These are phyloP conservation scores for Torymus auratus DNA, from an alignment of 2,888 invertebrate genomes.

Conservation along the genomic window DNA sequence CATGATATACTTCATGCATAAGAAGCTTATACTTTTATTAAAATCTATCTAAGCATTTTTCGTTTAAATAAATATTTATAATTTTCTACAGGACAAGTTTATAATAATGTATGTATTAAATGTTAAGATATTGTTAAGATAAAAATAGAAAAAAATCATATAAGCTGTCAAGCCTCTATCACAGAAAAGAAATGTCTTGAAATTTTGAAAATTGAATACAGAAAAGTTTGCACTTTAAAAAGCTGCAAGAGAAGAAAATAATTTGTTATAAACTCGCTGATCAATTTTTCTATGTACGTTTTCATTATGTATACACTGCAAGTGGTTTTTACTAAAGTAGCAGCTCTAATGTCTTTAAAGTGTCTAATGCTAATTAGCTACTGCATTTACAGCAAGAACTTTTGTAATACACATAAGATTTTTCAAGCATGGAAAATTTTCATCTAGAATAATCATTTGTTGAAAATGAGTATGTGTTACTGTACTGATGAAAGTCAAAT, in stretches of 20 bases:
- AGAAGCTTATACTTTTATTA: slow-evolving; percentile 18
- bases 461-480: slow-evolving; percentile 15
- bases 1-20: slow-evolving; percentile 21
- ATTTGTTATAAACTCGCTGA: slow-evolving; percentile 49
- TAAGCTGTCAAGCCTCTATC: slow-evolving; percentile 27
- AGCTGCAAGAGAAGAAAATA: slow-evolving; percentile 36
- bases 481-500: no score
- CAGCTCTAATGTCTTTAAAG: slow-evolving; percentile 39
- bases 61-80: slow-evolving; percentile 51
- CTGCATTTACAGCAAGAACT: slow-evolving; percentile 54
- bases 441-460: slow-evolving; percentile 36
- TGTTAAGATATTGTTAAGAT: slow-evolving; percentile 54
- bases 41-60: slow-evolving; percentile 28
- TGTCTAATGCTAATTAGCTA: slow-evolving; percentile 37
- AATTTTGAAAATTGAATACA: slow-evolving; percentile 27
- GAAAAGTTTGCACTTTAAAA: slow-evolving; percentile 45
- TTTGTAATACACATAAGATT: slow-evolving; percentile 53
- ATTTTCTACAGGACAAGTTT: slow-evolving; percentile 51
- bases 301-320: slow-evolving; percentile 45
- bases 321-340: slow-evolving; percentile 47
- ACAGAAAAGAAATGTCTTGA: slow-evolving; percentile 24
- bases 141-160: slow-evolving; percentile 37
- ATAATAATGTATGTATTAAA: slow-evolving; percentile 52
- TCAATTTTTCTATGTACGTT: slow-evolving; percentile 45
- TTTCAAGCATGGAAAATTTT: slow-evolving; percentile 35